Evolutionary conservation across 2,888 invertebrate species (phyloP), one percentile per base, ranked within the genome.

Genomic region (Chloromyia formosa): DNA sequence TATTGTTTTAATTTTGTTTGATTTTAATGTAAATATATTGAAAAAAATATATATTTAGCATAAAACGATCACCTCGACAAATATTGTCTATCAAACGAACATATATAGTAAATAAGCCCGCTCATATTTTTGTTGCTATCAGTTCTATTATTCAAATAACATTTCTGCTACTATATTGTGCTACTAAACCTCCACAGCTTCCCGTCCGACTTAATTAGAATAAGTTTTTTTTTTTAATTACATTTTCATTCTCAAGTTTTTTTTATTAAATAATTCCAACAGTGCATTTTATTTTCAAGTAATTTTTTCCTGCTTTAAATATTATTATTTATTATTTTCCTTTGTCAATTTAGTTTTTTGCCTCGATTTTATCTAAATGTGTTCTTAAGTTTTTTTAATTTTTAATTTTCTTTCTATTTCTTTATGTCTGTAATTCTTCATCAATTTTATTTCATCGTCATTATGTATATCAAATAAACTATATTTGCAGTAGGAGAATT

Each of bases 271-370:
- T 73, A 73, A 61, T 73, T 73, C 61, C 61, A 60, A 73, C 61
- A 61, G 61, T 73, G 73, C 73, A 73, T 73, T 35, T 35, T 73
- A 73, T 61, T 45, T 73, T 54, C 60, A 35, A 71, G 58, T 72
- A 42, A 58, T 12, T 73, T 35, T 2, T 61, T 73, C 61, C 61
- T 73, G 60, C 49, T 73, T 73, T 35, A 35, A 2, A 35, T 35
- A 35, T 35, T 35, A 35, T 35, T 61, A 35, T 27, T 73, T 73
- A 61, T 56, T 35, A 35, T 35, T 69, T 54, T 53, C 20, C 9
- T 69, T 66, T 22, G 16, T 69, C 54, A 35, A n/a, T 35, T 35
- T 35, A 35, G 27, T 35, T 35, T n/a, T 35, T 35, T 35, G 27
- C 14, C 40, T 69, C 40, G 40, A 20, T 73, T 22, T 58, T 73